A percentile compares a stretch with the other conserved stretches of the same genome.
Evolutionary conservation across 2,113 vertebrate species (phyloP).

Genomic region (Rostratula benghalensis): DNA sequence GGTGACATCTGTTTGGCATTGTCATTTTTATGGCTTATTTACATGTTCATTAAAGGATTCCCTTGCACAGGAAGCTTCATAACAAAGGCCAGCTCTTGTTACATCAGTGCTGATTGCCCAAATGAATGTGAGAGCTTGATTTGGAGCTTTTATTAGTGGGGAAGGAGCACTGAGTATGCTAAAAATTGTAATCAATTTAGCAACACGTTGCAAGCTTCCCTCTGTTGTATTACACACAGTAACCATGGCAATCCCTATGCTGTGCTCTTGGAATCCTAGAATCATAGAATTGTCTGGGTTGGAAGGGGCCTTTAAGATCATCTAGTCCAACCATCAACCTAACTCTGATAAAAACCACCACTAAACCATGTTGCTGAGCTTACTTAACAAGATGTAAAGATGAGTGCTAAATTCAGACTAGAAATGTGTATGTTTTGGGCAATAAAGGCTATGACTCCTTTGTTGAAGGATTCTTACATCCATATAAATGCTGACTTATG

Average conservation of each 20-base stretch:
- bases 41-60: not conserved
- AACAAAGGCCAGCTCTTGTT: not conserved
- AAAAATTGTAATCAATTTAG: not conserved
- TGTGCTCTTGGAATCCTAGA: not conserved
- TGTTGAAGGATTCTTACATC: not conserved
- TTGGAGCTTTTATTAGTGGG: not conserved
- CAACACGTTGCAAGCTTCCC: not conserved
- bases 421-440: not conserved
- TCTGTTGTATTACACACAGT: not conserved
- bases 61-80: not conserved
- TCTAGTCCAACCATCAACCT: too few species aligned
- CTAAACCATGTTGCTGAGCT: too few species aligned
- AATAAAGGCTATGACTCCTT: not conserved
- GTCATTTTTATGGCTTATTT: not conserved
- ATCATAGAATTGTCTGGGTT: too few species aligned
- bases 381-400: not conserved
- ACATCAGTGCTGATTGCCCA: not conserved
- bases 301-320: too few species aligned
- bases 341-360: too few species aligned
- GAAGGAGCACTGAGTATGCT: not conserved
- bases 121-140: not conserved
- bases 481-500: not conserved
- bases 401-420: not conserved
- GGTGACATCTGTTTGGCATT: not conserved
- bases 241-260: not conserved